These are phyloP conservation scores for Cephalopachus bancanus DNA, from an alignment of 2,797 vertebrate genomes.

Conservation along the genomic window DNA sequence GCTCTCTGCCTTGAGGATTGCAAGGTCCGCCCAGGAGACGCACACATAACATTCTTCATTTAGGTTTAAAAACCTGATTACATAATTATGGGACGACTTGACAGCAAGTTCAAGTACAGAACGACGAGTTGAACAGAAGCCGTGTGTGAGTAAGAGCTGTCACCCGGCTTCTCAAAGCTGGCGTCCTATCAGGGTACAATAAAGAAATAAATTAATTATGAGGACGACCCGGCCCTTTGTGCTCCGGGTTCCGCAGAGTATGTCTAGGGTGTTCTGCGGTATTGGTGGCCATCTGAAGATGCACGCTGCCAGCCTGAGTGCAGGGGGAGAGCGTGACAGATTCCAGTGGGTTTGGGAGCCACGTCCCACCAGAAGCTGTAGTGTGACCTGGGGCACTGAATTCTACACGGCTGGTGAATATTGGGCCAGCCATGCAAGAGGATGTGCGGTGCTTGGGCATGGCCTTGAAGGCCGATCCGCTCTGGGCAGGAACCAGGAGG, in stretches of 20 bases:
- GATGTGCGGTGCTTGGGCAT: slow-evolving; percentile 8
- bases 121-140: slow-evolving; percentile 67
- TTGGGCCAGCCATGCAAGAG: background rate
- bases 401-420: background rate
- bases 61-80: slow-evolving; percentile 27
- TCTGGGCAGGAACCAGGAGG: background rate
- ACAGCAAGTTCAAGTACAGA: slow-evolving; percentile 31
- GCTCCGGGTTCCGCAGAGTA: slow-evolving; percentile 38
- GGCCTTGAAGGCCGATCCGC: slow-evolving; percentile 11
- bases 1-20: slow-evolving; percentile 15
- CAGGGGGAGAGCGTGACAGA: background rate
- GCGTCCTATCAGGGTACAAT: slow-evolving; percentile 64
- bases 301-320: background rate
- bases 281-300: slow-evolving; percentile 19
- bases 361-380: background rate
- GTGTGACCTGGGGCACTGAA: background rate
- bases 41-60: slow-evolving; percentile 58
- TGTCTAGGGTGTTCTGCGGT: background rate
- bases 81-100: slow-evolving; percentile 28
- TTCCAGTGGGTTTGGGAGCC: background rate
- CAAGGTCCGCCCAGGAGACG: slow-evolving; percentile 49
- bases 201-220: slow-evolving; percentile 79
- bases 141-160: slow-evolving; percentile 46
- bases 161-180: background rate
- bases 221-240: slow-evolving; percentile 25